A percentile compares a stretch with the other conserved stretches of the same genome.
These are phyloP conservation scores for Beaufortia kweichowensis DNA, from an alignment of 2,113 vertebrate species.

Conservation along the genomic window DNA sequence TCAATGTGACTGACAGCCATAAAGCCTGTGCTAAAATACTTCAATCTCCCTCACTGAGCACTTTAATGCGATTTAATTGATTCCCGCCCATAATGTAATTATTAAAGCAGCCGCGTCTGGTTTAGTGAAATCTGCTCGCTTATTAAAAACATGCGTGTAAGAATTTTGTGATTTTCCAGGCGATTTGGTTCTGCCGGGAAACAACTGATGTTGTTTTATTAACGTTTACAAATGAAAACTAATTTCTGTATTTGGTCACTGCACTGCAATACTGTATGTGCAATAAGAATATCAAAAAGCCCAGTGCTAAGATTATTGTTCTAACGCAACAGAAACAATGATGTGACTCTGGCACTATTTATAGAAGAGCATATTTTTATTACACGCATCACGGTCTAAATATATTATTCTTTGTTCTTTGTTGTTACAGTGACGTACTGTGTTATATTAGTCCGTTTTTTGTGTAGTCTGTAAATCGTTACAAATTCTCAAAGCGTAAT, in stretches of 20 bases:
- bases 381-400: constrained; percentile 41
- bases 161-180: background rate
- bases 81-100: constrained; percentile 45
- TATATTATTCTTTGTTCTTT: constrained; percentile 46
- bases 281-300: background rate
- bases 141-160: constrained; percentile 5
- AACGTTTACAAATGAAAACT: background rate
- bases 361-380: constrained; percentile 31
- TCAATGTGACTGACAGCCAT: constrained; percentile 36
- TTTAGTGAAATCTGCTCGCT: constrained; percentile 4
- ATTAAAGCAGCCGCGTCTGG: constrained; percentile 23
- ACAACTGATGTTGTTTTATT: constrained; percentile 7
- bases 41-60: constrained; percentile 22
- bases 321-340: constrained; percentile 40
- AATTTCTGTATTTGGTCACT: too few species aligned
- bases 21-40: constrained; percentile 29
- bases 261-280: too few species aligned
- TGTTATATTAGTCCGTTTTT: constrained; percentile 31
- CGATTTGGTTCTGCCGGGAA: background rate
- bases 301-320: background rate
- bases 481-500: constrained; percentile 16
- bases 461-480: constrained; percentile 36
- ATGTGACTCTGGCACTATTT: constrained; percentile 38
- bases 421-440: constrained; percentile 14
- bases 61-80: constrained; percentile 38